Evolutionary conservation across 2,888 invertebrate genomes (phyloP).

Genomic region (Scaptomyza cyrtandrae): DNA sequence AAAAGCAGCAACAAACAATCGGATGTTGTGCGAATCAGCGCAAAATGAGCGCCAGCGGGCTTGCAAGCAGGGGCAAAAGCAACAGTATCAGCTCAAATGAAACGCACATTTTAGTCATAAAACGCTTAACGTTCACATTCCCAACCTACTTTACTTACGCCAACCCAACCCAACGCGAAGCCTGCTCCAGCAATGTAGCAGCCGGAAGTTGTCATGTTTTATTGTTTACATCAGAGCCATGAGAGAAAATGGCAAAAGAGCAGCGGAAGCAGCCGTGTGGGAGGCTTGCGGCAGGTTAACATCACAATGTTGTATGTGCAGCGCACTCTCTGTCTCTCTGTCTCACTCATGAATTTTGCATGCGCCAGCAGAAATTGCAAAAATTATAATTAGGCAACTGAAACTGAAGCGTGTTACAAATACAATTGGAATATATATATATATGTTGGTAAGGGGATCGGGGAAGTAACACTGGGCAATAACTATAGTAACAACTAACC

Average conservation of each 20-base stretch:
- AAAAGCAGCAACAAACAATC: slow-evolving; percentile 27
- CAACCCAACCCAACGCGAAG: neutral
- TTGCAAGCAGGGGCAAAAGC: neutral
- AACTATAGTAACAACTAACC: slow-evolving; percentile 18
- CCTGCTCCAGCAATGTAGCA: slow-evolving; percentile 10
- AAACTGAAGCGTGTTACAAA: slow-evolving; percentile 30
- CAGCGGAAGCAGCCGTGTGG: slow-evolving; percentile 18
- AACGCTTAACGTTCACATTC: slow-evolving; percentile 68
- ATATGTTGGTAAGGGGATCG: neutral
- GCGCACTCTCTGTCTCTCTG: neutral
- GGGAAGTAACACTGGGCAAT: slow-evolving; percentile 32
- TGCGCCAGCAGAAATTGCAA: slow-evolving; percentile 76
- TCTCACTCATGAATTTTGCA: slow-evolving; percentile 74
- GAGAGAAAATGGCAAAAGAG: slow-evolving; percentile 12
- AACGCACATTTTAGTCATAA: slow-evolving; percentile 75
- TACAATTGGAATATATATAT: no score
- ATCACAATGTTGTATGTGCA: slow-evolving; percentile 25
- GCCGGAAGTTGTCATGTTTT: slow-evolving; percentile 76
- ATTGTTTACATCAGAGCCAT: slow-evolving; percentile 66
- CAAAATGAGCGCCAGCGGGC: slow-evolving; percentile 45
- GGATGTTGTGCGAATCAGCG: slow-evolving; percentile 70
- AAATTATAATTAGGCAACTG: slow-evolving; percentile 75
- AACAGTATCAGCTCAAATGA: slow-evolving; percentile 49
- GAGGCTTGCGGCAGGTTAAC: neutral
- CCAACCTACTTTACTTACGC: neutral